phyloP scores from a whole-genome alignment of 2,888 invertebrate species.

The Parthenolecanium corni region DNA sequence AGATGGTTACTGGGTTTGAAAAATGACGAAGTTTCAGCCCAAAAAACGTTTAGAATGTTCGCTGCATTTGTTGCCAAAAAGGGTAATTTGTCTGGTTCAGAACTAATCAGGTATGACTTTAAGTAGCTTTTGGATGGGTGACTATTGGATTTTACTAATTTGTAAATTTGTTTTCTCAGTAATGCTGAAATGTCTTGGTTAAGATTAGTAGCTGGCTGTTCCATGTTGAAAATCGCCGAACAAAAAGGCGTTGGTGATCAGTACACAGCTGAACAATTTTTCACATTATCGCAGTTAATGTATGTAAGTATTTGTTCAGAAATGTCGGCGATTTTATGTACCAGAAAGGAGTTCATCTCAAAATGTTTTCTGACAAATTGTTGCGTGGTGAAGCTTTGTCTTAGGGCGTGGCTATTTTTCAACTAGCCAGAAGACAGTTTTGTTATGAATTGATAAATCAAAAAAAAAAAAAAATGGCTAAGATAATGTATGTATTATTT shows the following conservation, averaged over 20 bases:
- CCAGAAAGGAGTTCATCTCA: too few relatives aligned
- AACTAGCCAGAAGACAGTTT: too few relatives aligned
- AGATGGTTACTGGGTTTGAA: slow-evolving; percentile 88
- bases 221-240: slow-evolving; percentile 93
- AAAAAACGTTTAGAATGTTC: slow-evolving; percentile 88
- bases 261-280: slow-evolving; percentile 88
- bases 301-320: slow-evolving; percentile 47
- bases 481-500: too few relatives aligned
- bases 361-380: too few relatives aligned
- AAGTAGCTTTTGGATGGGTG: not conserved
- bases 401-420: too few relatives aligned
- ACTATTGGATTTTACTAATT: too few relatives aligned
- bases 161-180: too few relatives aligned
- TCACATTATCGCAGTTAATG: slow-evolving; percentile 82
- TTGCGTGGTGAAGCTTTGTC: too few relatives aligned
- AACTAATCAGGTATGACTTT: slow-evolving; percentile 40
- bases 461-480: too few relatives aligned
- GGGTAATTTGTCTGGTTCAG: slow-evolving; percentile 60
- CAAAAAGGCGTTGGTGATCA: slow-evolving; percentile 93
- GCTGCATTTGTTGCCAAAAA: slow-evolving; percentile 88
- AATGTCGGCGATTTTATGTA: too few relatives aligned
- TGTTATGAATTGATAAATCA: too few relatives aligned
- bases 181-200: slow-evolving; percentile 88
- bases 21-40: slow-evolving; percentile 73
- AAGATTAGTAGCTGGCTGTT: slow-evolving; percentile 81